Evolutionary conservation across 2,113 vertebrate species (phyloP), one percentile per base, ranked within the genome.

Genomic region (Apaloderma vittatum): DNA sequence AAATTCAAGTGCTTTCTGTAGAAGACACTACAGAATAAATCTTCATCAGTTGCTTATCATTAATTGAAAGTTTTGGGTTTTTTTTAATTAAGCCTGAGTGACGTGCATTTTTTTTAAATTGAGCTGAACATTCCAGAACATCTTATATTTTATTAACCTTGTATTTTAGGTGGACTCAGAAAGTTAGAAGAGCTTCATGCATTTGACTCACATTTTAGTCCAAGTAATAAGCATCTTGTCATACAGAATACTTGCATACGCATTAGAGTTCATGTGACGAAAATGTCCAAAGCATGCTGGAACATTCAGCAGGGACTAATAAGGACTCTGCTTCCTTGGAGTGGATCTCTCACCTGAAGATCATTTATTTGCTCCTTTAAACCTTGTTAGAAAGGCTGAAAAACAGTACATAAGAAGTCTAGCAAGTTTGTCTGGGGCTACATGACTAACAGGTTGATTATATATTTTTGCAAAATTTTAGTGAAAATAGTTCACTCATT

Each of bases 391-490:
- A 88, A 85, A 82, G 36, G 14, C 30, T 71, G 81, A 80, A 68
- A 79, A 36, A 52, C 3, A 36, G 23, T 24, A 17, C n/a, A 8
- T 13, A 40, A 62, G 67, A 79, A 86, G 0, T 5, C 8, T 30
- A 32, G 6, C 0, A 82, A 71, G n/a, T 24, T 19, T 65, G 2
- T 21, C 59, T 24, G 5, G 17, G 12, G 52, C 5, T 51, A 59
- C 29, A 11, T 0, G 0, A 29, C 6, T 80, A 51, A n/a, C 2
- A 29, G 6, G 9, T 8, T 75, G 5, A 3, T 4, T 51, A 40
- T 40, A 11, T 40, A 40, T 82, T 66, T 62, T 18, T 36, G 9
- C 15, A 58, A 70, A 43, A 18, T 23, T 36, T 74, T 76, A 34
- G 7, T 62, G 10, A 62, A 67, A 70, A 21, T 13, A 2, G 0